Percentiles rank a stretch among this genome's conserved stretches.
These are phyloP conservation scores for Laupala kohalensis DNA, from an alignment of 1,140 invertebrate genomes.

Conservation along the genomic window DNA sequence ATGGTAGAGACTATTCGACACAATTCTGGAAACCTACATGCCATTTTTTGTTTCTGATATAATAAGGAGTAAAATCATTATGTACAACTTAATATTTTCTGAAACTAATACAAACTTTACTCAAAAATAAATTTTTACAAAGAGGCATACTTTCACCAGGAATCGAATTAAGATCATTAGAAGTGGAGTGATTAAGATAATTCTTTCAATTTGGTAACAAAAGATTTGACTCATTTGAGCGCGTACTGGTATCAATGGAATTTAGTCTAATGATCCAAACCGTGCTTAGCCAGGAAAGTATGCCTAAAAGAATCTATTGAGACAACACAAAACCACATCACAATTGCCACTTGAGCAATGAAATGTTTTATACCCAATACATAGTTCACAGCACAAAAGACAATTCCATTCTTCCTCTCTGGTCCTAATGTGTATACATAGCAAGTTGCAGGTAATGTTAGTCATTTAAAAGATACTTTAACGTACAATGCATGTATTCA, in stretches of 20 bases:
- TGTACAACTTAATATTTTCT: background rate
- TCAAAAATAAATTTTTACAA: background rate
- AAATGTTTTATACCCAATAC: background rate
- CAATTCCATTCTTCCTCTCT: background rate
- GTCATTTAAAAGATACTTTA: background rate
- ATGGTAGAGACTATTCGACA: too few relatives aligned
- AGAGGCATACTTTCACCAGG: background rate
- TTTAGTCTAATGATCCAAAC: background rate
- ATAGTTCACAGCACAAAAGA: background rate
- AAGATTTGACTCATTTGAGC: too few relatives aligned
- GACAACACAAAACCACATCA: background rate
- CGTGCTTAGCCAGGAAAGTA: background rate
- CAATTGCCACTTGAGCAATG: background rate
- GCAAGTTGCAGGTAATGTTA: background rate
- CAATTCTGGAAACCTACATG: too few relatives aligned
- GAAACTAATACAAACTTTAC: background rate
- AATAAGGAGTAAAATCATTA: background rate
- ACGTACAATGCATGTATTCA: background rate
- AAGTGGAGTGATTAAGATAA: background rate
- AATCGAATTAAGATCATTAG: background rate
- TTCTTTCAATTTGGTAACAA: background rate
- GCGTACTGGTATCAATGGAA: background rate
- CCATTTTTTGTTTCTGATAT: too few relatives aligned
- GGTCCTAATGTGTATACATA: background rate
- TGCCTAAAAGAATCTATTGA: background rate